A percentile compares a stretch with the other conserved stretches of the same genome.
Evolutionary conservation across 2,113 vertebrate genomes (phyloP).

Genomic region (zebrafish (Danio rerio)): DNA sequence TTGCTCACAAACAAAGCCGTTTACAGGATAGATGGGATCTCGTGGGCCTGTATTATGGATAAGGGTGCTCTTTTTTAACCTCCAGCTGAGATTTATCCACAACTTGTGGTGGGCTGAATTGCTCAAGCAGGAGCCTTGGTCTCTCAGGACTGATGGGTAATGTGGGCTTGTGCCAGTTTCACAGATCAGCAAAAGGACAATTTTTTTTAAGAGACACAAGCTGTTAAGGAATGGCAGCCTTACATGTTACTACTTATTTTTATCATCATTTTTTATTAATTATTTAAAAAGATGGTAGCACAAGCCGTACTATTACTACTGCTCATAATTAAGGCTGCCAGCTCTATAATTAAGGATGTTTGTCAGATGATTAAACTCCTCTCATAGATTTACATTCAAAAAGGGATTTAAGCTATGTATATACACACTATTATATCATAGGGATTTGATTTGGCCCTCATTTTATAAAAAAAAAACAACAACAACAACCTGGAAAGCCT

Average conservation of each 20-base stretch:
- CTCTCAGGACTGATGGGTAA: slow-evolving; percentile 48
- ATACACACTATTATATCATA: neutral
- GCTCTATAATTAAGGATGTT: neutral
- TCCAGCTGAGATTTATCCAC: slow-evolving; percentile 47
- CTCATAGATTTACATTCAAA: neutral
- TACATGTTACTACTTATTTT: neutral
- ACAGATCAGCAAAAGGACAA: slow-evolving; percentile 8
- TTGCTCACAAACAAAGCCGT: slow-evolving; percentile 1
- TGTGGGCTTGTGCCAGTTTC: slow-evolving; percentile 27
- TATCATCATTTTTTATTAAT: neutral
- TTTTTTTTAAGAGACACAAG: slow-evolving; percentile 7
- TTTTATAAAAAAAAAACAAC: too few species aligned
- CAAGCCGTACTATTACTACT: neutral
- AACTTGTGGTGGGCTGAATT: slow-evolving; percentile 40
- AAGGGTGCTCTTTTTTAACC: slow-evolving; percentile 1
- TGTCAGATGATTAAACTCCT: neutral
- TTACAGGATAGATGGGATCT: slow-evolving; percentile 5
- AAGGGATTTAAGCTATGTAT: neutral
- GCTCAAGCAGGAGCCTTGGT: slow-evolving; percentile 35
- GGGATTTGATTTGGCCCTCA: too few species aligned
- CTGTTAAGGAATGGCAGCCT: neutral
- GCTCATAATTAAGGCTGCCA: neutral
- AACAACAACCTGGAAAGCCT: too few species aligned
- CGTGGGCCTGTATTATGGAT: slow-evolving; percentile 12
- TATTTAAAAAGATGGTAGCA: neutral